Base-by-base conservation (phyloP, 2,113 vertebrate genomes). In the Syngnathus typhle region DNA sequence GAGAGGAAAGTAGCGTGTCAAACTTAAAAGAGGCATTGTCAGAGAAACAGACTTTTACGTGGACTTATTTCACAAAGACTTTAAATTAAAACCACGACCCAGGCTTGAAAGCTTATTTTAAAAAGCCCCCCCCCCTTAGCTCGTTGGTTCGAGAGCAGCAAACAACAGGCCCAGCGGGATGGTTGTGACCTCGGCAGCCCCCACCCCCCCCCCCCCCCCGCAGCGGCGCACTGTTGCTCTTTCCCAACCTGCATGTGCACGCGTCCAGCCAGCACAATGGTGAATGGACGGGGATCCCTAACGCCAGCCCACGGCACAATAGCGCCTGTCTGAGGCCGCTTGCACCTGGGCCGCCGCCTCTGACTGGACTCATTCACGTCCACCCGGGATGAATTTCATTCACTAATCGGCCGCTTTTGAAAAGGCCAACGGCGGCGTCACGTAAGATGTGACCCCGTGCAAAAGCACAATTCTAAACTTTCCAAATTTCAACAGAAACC, bases 321-420 rank as follows among this genome's bases (percentile, higher is more conserved):
- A 46, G 21, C n/a, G 60, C 41, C 60, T 62, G 60, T 62, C 60
- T 62, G 41, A 62, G 41, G 38, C 60, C 21, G 60, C 60, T 18
- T 16, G 60, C 60, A 62, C 60, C 60, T 62, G 60, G 41, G 12
- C 60, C 21, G 41, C 60, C 60, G 21, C 7, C 60, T 21, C 60
- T 62, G 60, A 62, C 60, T 62, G 41, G 60, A 62, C 60, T 62
- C 60, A 62, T 62, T 62, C 60, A 62, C 60, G 41, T 62, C 60
- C 12, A 23, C n/a, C 60, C 60, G 39, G 23, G 60, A 62, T 46
- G 41, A 62, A 5, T 62, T 62, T 44, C 60, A 62, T 62, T 62
- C 60, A 62, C 41, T 7, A 62, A 62, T 44, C n/a, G 36, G 60
- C 0, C 21, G 55, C 60, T 44, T 62, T 62, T 62, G 60, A 23